Evolutionary conservation across 1,140 invertebrate species (phyloP).

Genomic region (Mya arenaria): DNA sequence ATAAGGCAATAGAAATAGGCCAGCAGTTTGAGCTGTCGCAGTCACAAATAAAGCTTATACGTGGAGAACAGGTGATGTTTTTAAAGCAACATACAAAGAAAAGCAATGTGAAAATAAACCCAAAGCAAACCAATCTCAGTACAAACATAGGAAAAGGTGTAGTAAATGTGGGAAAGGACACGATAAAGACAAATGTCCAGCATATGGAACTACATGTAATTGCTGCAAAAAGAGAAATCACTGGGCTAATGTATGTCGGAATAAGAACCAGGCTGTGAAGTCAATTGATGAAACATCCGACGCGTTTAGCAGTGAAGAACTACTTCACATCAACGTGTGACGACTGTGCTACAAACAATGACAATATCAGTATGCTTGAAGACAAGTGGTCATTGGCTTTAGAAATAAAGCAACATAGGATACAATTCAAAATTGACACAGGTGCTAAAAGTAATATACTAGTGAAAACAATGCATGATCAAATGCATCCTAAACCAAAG

Average conservation of each 20-base stretch:
- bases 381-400: conserved; percentile 22
- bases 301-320: neutral
- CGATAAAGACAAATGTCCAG: conserved; percentile 25
- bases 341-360: neutral
- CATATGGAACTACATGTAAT: conserved; percentile 32
- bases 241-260: conserved; percentile 31
- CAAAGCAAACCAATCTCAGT: too few relatives aligned
- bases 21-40: conserved; percentile 12
- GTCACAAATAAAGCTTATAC: conserved; percentile 6
- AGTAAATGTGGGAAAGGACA: conserved; percentile 4
- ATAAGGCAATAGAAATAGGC: conserved; percentile 18
- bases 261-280: neutral
- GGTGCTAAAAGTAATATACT: conserved; percentile 47
- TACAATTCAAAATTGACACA: conserved; percentile 43
- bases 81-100: neutral
- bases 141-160: neutral
- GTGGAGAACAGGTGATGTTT: neutral
- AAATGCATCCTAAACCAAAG: neutral
- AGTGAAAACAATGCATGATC: neutral
- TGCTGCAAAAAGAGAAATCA: conserved; percentile 45
- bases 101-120: neutral
- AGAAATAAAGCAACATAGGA: neutral
- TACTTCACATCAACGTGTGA: neutral
- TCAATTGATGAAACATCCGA: too few relatives aligned
- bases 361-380: neutral